These are phyloP conservation scores for Atrichornis clamosus DNA, from an alignment of 2,113 vertebrate genomes.

Conservation along the genomic window DNA sequence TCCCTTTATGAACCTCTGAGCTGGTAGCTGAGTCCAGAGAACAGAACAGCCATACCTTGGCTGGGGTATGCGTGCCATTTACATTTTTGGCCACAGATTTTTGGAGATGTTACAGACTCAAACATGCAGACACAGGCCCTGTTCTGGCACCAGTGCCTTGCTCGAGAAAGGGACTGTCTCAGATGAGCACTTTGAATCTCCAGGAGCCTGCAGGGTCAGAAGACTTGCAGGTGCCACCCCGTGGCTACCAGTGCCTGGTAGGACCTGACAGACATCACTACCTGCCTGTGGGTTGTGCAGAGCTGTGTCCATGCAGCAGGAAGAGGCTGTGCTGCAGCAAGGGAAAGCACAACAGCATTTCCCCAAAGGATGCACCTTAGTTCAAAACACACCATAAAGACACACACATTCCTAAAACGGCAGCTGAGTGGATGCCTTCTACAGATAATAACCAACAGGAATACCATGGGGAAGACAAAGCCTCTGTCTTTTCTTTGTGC, in stretches of 20 bases:
- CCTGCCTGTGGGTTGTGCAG: not conserved
- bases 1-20: not conserved
- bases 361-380: not conserved
- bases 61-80: not conserved
- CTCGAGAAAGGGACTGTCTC: not conserved
- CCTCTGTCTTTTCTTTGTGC: not conserved
- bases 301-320: accelerated
- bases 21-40: not conserved
- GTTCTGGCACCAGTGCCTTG: not conserved
- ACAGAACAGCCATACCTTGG: not conserved
- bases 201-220: too few species aligned
- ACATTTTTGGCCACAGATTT: not conserved
- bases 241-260: not conserved
- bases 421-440: not conserved
- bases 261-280: not conserved
- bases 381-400: not conserved
- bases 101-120: not conserved
- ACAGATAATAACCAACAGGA: not conserved
- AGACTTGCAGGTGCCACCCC: not conserved
- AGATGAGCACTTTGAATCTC: not conserved
- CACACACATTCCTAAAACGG: accelerated
- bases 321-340: not conserved
- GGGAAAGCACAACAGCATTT: accelerated
- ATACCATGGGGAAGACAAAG: not conserved
- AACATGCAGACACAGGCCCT: not conserved